Conservation (phyloP, 2,888 invertebrate species). For the Macaria notata region DNA sequence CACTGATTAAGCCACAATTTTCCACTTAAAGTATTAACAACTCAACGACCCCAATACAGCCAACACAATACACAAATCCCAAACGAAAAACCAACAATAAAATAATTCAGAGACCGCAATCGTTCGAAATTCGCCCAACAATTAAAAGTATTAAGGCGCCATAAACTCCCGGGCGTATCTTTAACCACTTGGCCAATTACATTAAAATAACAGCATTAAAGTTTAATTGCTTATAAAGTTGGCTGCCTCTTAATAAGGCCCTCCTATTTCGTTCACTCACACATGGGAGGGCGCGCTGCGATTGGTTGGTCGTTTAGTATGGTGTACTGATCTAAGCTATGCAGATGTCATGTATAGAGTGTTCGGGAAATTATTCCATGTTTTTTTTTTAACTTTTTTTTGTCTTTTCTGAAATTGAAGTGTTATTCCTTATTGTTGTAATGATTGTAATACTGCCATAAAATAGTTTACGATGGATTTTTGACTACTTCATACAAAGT, state of each 20-base stretch:
- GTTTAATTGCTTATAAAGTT: conserved; percentile 49
- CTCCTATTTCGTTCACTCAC: conserved; percentile 42
- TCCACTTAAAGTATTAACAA: too few species aligned
- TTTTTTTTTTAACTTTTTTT: too few species aligned
- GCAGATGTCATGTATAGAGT: conserved; percentile 54
- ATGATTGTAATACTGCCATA: too few species aligned
- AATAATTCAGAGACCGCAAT: conserved; percentile 3
- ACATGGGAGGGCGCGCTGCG: conserved; percentile 34
- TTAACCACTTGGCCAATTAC: conserved; percentile 40
- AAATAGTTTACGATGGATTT: too few species aligned
- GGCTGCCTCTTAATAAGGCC: conserved; percentile 36
- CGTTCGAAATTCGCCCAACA: conserved; percentile 11
- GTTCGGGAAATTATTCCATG: conserved; percentile 16
- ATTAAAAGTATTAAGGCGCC: conserved; percentile 12
- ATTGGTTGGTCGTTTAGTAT: conserved; percentile 45
- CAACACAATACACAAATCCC: too few species aligned
- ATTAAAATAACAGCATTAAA: conserved; percentile 47
- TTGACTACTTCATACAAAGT: too few species aligned
- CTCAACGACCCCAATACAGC: too few species aligned
- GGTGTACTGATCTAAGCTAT: conserved; percentile 54
- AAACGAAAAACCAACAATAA: background rate
- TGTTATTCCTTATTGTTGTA: too few species aligned
- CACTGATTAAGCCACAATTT: too few species aligned
- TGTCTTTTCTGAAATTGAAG: too few species aligned
- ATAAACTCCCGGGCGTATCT: conserved; percentile 25